Evolutionary conservation across 1,140 invertebrate genomes (phyloP), one percentile per base, ranked within the genome.

Genomic region (Planococcus citri): DNA sequence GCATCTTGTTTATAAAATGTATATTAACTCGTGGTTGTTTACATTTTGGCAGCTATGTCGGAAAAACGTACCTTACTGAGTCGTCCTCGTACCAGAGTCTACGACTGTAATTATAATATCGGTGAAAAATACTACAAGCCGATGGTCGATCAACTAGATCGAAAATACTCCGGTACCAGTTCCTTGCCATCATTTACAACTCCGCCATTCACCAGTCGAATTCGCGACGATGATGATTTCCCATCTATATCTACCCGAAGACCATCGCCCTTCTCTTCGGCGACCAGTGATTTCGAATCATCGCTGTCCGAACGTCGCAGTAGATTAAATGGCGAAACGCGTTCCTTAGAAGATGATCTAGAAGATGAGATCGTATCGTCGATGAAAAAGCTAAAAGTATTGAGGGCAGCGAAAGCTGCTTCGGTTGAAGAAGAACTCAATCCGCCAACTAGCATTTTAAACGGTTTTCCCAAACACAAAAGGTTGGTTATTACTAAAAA

Each of bases 41-140:
- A 17, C 2, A 51, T 51, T 14, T 51, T 51, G 6, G 60, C 60
- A 64, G 60, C 21, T 1, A 73, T 73, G 72, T 71, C 72, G 14
- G 72, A 73, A 71, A 70, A 58, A 67, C 60, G 72, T 21, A 73
- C 70, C 2, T 20, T 73, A 8, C 68, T 73, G 24, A 70, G 69
- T 21, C 70, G 72, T 58, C 72, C 72, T 27, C 82, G 88, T 69
- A 89, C 88, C 10, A 84, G 85, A 76, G 85, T 90, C 72, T 90
- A 90, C 75, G 86, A 88, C 74, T 88, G 87, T 77, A 90, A 90
- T 75, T 89, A 89, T 78, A 85, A 88, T 78, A 87, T 88, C 76
- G 87, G 88, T 58, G 86, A 89, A 76, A 87, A 86, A 73, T 88
- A 89, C 76, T 90, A 90, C 78, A 86, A 85, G 72, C 83, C 86